These are phyloP conservation scores for Disparrhopalites patrizii DNA, from an alignment of 2,888 invertebrate genomes.

Conservation along the genomic window DNA sequence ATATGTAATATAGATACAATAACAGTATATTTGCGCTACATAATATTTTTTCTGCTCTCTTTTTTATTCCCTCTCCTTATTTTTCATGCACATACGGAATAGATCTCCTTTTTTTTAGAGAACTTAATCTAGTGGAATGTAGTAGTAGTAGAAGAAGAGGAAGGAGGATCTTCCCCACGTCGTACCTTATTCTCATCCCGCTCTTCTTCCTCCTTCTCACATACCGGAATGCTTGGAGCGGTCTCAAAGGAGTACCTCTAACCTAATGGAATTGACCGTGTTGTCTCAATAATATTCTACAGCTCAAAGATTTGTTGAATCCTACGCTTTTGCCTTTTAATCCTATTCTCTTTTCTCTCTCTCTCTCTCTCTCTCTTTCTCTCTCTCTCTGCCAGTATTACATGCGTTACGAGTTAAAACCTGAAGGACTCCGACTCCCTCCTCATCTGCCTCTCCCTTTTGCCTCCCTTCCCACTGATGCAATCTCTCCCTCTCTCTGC, in stretches of 20 bases:
- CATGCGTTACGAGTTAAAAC: too few relatives aligned
- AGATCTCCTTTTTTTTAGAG: too few relatives aligned
- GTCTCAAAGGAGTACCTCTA: constrained; percentile 29
- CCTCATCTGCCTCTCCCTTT: constrained; percentile 4
- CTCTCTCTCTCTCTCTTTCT: constrained; percentile 4
- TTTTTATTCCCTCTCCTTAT: too few relatives aligned
- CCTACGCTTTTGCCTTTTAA: constrained; percentile 9
- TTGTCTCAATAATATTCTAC: constrained; percentile 30
- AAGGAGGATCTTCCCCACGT: too few relatives aligned
- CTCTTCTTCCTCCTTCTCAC: neutral
- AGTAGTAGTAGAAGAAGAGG: too few relatives aligned
- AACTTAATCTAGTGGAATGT: too few relatives aligned
- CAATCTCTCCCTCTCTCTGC: constrained; percentile 13
- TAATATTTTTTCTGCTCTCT: too few relatives aligned
- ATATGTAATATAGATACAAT: too few relatives aligned
- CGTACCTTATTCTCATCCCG: too few relatives aligned
- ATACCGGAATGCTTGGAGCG: constrained; percentile 19
- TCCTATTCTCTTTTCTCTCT: constrained; percentile 16
- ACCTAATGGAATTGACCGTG: constrained; percentile 28
- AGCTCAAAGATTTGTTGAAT: constrained; percentile 26
- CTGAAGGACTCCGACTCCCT: too few relatives aligned
- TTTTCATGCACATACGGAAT: too few relatives aligned
- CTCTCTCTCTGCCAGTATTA: neutral
- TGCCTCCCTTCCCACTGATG: constrained; percentile 21
- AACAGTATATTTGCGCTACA: too few relatives aligned